Conservation (phyloP, 2,113 vertebrate genomes). For the Charadrius vociferus region DNA sequence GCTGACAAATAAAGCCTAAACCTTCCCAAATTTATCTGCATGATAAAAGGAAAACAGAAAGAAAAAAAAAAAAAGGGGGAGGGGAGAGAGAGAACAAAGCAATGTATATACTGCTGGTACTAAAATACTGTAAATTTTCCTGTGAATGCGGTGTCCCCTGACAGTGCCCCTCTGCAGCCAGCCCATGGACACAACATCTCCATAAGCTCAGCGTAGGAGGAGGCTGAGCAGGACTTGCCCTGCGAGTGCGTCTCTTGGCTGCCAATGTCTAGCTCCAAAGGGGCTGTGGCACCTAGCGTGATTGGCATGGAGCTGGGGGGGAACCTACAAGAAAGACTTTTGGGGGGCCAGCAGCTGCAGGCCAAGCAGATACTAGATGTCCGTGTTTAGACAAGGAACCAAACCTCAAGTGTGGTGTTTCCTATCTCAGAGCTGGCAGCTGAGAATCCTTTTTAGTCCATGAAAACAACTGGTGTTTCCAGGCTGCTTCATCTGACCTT, state of each 20-base stretch:
- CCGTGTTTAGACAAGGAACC: neutral
- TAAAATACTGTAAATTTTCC: neutral
- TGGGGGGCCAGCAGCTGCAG: neutral
- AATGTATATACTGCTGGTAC: neutral
- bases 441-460: neutral
- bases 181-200: neutral
- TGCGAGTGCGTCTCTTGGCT: neutral
- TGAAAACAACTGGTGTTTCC: neutral
- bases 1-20: neutral
- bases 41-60: neutral
- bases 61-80: fast-evolving
- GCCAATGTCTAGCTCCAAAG: neutral
- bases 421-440: neutral
- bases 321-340: neutral
- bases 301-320: fast-evolving
- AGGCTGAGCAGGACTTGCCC: neutral
- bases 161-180: neutral
- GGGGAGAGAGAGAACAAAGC: too few relatives aligned
- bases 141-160: neutral
- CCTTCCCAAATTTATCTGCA: neutral
- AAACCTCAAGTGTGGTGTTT: neutral
- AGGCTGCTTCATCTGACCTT: slow-evolving; percentile 8
- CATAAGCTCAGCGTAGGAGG: neutral
- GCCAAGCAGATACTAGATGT: neutral
- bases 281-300: neutral